Evolutionary conservation across 53 echinoderm and acorn worm genomes (phyloP), one percentile per base, ranked within the genome.

Genomic region (Holothuria scabra): DNA sequence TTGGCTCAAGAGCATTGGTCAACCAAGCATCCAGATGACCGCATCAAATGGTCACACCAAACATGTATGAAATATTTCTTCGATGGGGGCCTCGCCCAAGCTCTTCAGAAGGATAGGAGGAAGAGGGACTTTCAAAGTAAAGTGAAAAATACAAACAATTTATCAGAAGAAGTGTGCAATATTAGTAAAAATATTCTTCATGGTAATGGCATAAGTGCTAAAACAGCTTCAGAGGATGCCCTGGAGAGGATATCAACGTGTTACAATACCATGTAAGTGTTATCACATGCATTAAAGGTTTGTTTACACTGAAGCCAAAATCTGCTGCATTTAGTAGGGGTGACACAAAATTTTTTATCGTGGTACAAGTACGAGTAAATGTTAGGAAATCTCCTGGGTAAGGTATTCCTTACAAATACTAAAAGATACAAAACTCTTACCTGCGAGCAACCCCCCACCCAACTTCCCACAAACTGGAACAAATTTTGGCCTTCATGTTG

Each of bases 1-100:
- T 88, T 99, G 28, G 99, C 99, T 44, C 87, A 84, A 24, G 92
- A 99, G 58, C 99, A 99, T 80, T 99, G 99, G 99, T 93, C 96
- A 8, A 74, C 88, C 18, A 93, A 94, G 65, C 99, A 99, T 59
- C 89, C 94, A 1, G 99, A 99, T 35, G 99, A 99, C 84, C 87
- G 99, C 29, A 99, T 99, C 85, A 94, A 99, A 74, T 99, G 99
- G 99, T 99, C 94, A 68, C 87, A 92, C 46, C 87, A 89, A 37
- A 88, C 92, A 28, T 99, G 99, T 85, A 88, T 84, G 64, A 92
- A 99, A 56, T 99, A 92, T 87, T 99, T 99, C 90, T 89, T 91
- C 31, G 89, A 91, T 46, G 93, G 94, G 13, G 99, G 99, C 29
- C 82, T 99, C 75, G 88, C 84, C 37, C 90, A 85, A 83, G 88